Evolutionary conservation across 1,140 invertebrate species (phyloP).

Genomic region (Drosophila auraria): DNA sequence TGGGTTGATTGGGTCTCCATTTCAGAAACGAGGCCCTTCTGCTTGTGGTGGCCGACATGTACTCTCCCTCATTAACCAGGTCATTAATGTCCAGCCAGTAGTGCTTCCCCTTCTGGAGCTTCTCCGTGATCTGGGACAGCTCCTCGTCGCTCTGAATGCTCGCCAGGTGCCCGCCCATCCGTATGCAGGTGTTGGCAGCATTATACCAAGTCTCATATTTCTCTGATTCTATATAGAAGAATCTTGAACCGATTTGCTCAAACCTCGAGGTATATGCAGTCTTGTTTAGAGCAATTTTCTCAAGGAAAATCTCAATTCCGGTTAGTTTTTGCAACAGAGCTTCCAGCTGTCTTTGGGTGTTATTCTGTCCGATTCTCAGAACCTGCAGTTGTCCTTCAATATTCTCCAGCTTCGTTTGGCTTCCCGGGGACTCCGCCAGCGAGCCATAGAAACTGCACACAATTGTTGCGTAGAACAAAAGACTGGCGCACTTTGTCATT

Average conservation of each 20-base stretch:
- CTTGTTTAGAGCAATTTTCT: neutral
- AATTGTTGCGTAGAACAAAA: conserved; percentile 11
- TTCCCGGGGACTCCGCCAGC: conserved; percentile 4
- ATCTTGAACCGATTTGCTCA: neutral
- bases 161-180: conserved; percentile 1
- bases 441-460: neutral
- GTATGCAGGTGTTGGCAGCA: neutral
- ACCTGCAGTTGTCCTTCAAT: neutral
- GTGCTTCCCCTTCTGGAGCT: too few relatives aligned
- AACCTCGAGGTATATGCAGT: neutral
- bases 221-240: neutral
- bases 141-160: neutral
- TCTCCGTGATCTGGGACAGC: neutral
- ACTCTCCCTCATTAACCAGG: neutral
- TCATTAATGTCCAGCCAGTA: conserved; percentile 5
- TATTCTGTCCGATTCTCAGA: neutral
- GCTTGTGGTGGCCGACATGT: neutral
- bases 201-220: neutral
- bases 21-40: neutral
- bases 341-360: neutral
- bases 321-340: neutral
- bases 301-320: neutral
- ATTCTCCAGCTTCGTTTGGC: conserved; percentile 3
- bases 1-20: neutral
- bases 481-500: conserved; percentile 4